Evolutionary conservation across 1,140 invertebrate genomes (phyloP).

Genomic region (Carposina sasakii): DNA sequence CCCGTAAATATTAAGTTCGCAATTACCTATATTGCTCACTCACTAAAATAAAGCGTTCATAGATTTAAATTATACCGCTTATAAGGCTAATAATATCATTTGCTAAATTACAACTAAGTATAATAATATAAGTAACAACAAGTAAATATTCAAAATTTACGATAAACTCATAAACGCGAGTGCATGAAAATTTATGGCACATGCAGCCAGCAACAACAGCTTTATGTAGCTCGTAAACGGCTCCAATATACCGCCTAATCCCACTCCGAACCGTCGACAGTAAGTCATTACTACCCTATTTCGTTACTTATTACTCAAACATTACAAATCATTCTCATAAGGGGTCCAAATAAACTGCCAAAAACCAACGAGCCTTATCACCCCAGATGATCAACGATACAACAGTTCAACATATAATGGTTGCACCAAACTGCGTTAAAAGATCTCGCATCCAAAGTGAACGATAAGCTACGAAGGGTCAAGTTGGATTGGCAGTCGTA

Average conservation of each 20-base stretch:
- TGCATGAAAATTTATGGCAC: too few relatives aligned
- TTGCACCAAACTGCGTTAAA: not conserved
- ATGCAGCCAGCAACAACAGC: too few relatives aligned
- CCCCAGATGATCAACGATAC: not conserved
- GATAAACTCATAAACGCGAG: too few relatives aligned
- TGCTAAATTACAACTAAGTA: too few relatives aligned
- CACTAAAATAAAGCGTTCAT: too few relatives aligned
- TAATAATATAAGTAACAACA: too few relatives aligned
- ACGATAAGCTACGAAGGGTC: conserved; percentile 23
- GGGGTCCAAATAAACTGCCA: not conserved
- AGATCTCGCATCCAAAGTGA: conserved; percentile 16
- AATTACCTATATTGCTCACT: too few relatives aligned
- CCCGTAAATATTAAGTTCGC: too few relatives aligned
- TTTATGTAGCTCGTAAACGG: too few relatives aligned
- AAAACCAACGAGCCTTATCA: not conserved
- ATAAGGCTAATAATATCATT: too few relatives aligned
- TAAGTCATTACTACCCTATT: conserved; percentile 61
- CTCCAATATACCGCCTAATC: conserved; percentile 45
- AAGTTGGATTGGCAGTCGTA: conserved; percentile 33
- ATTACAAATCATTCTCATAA: conserved; percentile 49
- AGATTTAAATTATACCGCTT: too few relatives aligned
- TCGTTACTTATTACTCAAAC: conserved; percentile 53
- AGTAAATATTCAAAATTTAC: too few relatives aligned
- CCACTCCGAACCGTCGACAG: conserved; percentile 45
- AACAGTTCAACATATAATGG: not conserved